phyloP scores from a whole-genome alignment of 2,113 vertebrate species.

The Caranx ignobilis region DNA sequence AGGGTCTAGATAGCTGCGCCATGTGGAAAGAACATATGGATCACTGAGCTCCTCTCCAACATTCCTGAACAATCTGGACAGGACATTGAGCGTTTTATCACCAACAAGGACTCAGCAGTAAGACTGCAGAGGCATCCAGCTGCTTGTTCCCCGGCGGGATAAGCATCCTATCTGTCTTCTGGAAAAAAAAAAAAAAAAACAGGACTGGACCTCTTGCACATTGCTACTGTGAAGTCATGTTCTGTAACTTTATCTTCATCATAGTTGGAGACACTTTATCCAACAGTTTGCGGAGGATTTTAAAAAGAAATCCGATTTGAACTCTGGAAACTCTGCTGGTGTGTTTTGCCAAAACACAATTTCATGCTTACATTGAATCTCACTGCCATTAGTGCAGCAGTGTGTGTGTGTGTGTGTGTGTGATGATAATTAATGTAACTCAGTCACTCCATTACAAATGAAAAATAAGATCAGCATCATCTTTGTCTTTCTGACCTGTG shows the following conservation, averaged over 20 bases:
- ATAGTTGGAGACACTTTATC: constrained; percentile 3
- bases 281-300: not conserved
- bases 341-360: constrained; percentile 19
- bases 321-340: not conserved
- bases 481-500: constrained; percentile 29
- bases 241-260: constrained; percentile 32
- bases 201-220: constrained; percentile 32
- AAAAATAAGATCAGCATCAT: not conserved
- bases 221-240: constrained; percentile 24
- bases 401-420: not conserved
- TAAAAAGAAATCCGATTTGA: not conserved
- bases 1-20: constrained; percentile 54
- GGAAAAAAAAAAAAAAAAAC: constrained; percentile 31
- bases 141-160: constrained; percentile 43
- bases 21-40: constrained; percentile 78
- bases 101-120: constrained; percentile 56
- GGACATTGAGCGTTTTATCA: constrained; percentile 78
- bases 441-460: not conserved
- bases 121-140: constrained; percentile 47
- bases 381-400: not conserved
- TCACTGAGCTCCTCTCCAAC: constrained; percentile 65
- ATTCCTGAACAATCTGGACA: constrained; percentile 82
- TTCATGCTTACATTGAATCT: not conserved
- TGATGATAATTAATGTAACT: not conserved
- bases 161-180: constrained; percentile 48